Evolutionary conservation across 2,888 invertebrate species (phyloP), one percentile per base, ranked within the genome.

Genomic region (Microctonus hyperodae): DNA sequence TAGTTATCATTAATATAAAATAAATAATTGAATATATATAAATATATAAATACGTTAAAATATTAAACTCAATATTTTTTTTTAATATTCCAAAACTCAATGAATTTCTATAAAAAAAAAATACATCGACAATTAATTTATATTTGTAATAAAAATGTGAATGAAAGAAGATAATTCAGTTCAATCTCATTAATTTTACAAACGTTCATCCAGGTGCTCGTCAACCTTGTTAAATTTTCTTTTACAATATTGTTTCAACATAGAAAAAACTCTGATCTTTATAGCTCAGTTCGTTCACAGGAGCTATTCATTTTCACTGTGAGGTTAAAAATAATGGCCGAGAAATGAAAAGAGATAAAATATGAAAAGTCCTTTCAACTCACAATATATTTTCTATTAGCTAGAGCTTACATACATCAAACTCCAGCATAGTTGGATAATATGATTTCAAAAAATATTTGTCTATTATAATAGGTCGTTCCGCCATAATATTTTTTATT

Each of bases 141-240:
- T n/a, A 11, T 25, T 28, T 28, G 2, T 13, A 53, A 13, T 11
- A 53, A 53, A 28, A 28, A 28, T n/a, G n/a, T n/a, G 16, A 28
- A 53, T 53, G 13, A 25, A 44, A 59, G 22, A 71, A 67, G 63
- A 69, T 50, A 64, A 62, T 60, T 48, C 59, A 37, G 40, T 51
- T 59, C 48, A 67, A 67, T 65, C 68, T 72, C 72, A 68, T 72
- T 74, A 72, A 73, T 73, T 70, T 69, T 70, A 69, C 53, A 70
- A 61, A 72, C 74, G 72, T 75, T 75, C 75, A 74, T 73, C 73
- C 73, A 70, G 74, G 72, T 74, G 73, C 74, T 75, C 72, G 75
- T 75, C 75, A 75, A 76, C 73, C 75, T 76, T 75, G 73, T 63
- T 35, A 33, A 23, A 33, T 48, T 20, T 28, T 35, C 56, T 51